Evolutionary conservation across 2,888 invertebrate genomes (phyloP).

Genomic region (Eutolmus rufibarbis): DNA sequence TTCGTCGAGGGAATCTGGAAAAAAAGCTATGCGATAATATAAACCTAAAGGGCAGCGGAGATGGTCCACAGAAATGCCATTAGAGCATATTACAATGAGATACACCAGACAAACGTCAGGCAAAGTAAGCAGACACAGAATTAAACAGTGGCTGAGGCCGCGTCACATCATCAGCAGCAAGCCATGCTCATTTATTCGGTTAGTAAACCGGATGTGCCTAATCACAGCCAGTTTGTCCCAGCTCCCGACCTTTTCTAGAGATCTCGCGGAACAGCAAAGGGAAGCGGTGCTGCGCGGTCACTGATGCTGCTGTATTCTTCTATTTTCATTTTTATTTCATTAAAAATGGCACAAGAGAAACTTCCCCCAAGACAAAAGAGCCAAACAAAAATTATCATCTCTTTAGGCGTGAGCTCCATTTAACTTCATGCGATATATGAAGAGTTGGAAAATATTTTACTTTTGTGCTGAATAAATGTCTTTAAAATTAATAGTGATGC

Average conservation of each 20-base stretch:
- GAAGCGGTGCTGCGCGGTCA: background rate
- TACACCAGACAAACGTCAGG: background rate
- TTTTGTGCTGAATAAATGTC: too few species aligned
- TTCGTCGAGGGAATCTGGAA: background rate
- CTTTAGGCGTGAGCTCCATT: too few species aligned
- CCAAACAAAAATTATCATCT: background rate
- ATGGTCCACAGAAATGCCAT: background rate
- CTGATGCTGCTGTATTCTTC: conserved; percentile 1
- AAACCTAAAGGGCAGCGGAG: background rate
- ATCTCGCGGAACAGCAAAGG: background rate
- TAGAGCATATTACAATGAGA: conserved; percentile 5
- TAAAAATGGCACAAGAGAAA: background rate
- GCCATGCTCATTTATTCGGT: conserved; percentile 54
- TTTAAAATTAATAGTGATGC: too few species aligned
- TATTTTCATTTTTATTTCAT: conserved; percentile 21
- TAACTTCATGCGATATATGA: too few species aligned
- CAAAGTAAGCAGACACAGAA: background rate
- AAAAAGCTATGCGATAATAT: background rate
- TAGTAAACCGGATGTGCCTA: conserved; percentile 63
- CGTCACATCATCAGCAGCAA: conserved; percentile 7
- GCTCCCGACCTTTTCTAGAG: conserved; percentile 31
- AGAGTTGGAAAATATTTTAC: too few species aligned
- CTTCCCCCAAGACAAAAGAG: background rate
- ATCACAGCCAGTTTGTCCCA: conserved; percentile 62
- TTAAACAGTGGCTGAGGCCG: background rate